Evolutionary conservation across 2,888 invertebrate species (phyloP).

Genomic region (Cylindroiulus punctatus): DNA sequence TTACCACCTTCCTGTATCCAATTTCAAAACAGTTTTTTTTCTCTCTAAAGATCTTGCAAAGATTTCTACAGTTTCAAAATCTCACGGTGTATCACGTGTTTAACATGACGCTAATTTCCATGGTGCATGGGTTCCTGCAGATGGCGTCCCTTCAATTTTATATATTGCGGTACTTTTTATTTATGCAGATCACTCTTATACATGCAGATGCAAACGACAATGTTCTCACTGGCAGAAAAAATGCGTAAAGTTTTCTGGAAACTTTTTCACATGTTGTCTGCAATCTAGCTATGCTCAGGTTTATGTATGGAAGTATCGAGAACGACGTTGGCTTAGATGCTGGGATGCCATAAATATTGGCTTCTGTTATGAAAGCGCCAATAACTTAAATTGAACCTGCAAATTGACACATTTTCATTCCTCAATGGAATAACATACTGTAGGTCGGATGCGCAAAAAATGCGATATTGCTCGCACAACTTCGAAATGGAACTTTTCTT

Average conservation of each 20-base stretch:
- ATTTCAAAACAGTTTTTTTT: background rate
- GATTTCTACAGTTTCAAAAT: background rate
- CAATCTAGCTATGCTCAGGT: background rate
- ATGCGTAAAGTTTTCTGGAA: background rate
- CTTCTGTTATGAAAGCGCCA: background rate
- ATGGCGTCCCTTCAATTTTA: too few relatives aligned
- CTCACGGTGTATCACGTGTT: too few relatives aligned
- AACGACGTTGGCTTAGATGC: background rate
- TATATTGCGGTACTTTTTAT: too few relatives aligned
- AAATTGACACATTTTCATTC: conserved; percentile 23
- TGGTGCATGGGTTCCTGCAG: too few relatives aligned
- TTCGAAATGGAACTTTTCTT: too few relatives aligned
- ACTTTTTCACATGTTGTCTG: background rate
- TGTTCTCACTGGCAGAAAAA: too few relatives aligned
- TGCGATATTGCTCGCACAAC: too few relatives aligned
- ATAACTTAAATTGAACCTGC: background rate
- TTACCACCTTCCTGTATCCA: background rate
- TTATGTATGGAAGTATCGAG: background rate
- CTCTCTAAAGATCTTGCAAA: background rate
- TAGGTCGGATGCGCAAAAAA: background rate
- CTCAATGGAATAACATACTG: background rate
- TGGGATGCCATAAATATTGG: background rate
- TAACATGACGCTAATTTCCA: too few relatives aligned
- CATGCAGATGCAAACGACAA: too few relatives aligned
- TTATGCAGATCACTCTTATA: too few relatives aligned